Conservation (phyloP, 2,113 vertebrate species). For the Clarias macrocephalus region DNA sequence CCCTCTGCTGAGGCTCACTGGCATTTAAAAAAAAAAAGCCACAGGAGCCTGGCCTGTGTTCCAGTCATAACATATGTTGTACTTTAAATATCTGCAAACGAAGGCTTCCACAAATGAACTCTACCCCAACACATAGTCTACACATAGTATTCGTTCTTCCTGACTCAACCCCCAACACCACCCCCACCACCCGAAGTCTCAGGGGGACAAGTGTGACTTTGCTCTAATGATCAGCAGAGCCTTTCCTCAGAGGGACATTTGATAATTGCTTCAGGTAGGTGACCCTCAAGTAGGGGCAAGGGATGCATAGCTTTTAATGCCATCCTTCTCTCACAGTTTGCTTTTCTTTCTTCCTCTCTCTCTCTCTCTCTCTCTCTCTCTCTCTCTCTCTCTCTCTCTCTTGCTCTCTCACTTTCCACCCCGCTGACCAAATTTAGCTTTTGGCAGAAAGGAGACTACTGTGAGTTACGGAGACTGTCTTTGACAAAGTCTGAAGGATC, state of each 20-base stretch:
- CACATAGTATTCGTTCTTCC: slow-evolving; percentile 7
- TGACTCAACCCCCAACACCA: slow-evolving; percentile 12
- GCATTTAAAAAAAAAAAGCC: slow-evolving; percentile 53
- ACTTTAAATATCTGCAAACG: slow-evolving; percentile 39
- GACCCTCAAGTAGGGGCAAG: slow-evolving; percentile 68
- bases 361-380: slow-evolving; percentile 39
- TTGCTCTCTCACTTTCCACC: slow-evolving; percentile 44
- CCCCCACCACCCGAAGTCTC: slow-evolving; percentile 24
- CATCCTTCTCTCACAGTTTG: slow-evolving; percentile 45
- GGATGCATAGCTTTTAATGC: slow-evolving; percentile 65
- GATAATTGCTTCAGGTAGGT: slow-evolving; percentile 65
- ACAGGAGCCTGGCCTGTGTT: slow-evolving; percentile 34
- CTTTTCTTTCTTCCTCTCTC: slow-evolving; percentile 14
- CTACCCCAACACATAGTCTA: slow-evolving; percentile 40
- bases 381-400: slow-evolving; percentile 26
- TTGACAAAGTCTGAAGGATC: slow-evolving; percentile 61
- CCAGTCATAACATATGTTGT: slow-evolving; percentile 22
- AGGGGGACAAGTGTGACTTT: slow-evolving; percentile 53
- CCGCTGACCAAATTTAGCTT: slow-evolving; percentile 64
- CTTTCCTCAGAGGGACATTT: slow-evolving; percentile 60
- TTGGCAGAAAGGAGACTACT: slow-evolving; percentile 48
- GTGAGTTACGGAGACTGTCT: slow-evolving; percentile 58
- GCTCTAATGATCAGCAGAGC: slow-evolving; percentile 58
- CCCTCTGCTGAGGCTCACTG: slow-evolving; percentile 43
- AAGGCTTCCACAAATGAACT: slow-evolving; percentile 27